Percentiles rank a stretch among this genome's conserved stretches.
These are phyloP conservation scores for Uloborus plumipes DNA, from an alignment of 2,888 invertebrate species.

Conservation along the genomic window DNA sequence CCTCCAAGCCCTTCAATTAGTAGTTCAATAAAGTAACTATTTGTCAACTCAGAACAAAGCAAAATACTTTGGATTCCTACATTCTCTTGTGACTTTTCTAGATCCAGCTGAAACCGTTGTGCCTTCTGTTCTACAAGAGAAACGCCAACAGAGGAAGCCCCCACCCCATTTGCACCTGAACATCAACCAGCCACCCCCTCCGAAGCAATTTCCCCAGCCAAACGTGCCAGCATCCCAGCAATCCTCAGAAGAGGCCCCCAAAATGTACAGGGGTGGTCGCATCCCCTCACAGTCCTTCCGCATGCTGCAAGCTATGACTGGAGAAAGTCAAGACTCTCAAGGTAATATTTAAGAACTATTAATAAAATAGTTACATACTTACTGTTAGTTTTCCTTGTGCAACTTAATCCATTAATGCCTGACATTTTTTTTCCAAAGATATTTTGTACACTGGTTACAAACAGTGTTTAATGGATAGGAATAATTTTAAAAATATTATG, in stretches of 20 bases:
- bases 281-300: constrained; percentile 86
- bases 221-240: constrained; percentile 66
- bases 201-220: constrained; percentile 49
- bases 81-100: constrained; percentile 3
- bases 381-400: not conserved
- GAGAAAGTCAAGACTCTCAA: constrained; percentile 38
- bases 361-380: too few species aligned
- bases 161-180: constrained; percentile 37
- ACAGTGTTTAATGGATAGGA: too few species aligned
- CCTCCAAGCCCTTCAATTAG: too few species aligned
- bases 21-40: too few species aligned
- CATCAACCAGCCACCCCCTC: constrained; percentile 25
- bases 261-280: constrained; percentile 76
- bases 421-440: too few species aligned
- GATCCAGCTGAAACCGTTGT: constrained; percentile 22
- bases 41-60: too few species aligned
- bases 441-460: too few species aligned
- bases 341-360: not conserved
- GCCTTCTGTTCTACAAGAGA: constrained; percentile 53
- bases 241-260: constrained; percentile 57
- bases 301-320: constrained; percentile 84
- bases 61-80: too few species aligned
- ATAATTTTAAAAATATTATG: too few species aligned
- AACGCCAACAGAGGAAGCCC: constrained; percentile 27
- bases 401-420: not conserved